Evolutionary conservation across 2,888 invertebrate genomes (phyloP), one percentile per base, ranked within the genome.

Genomic region (Luperina testacea): DNA sequence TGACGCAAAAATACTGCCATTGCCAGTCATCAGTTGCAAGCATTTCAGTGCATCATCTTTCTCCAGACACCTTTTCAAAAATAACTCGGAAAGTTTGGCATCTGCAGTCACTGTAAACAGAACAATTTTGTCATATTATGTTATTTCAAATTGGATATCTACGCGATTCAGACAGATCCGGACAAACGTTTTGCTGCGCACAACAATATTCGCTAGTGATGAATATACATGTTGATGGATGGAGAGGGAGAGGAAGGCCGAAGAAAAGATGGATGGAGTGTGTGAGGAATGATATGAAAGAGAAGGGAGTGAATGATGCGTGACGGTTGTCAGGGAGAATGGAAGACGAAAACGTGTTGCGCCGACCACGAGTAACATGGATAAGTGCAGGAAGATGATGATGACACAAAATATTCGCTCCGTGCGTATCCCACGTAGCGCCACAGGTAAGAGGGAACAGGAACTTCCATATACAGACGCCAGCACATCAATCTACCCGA

Each of bases 1-100:
- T 79, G 91, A 89, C 32, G 93, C 92, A 79, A 92, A 92, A 17
- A 93, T 84, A 57, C 90, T 91, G 6, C 92, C 93, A 17, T 91
- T 91, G 53, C 87, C 88, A 45, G 82, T 83, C 73, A 88, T 32
- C 20, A 86, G n/a, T 27, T 77, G 81, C 9, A 88, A 72, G 11
- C 89, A 83, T 42, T 88, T 87, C 59, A 90, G 71, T 0, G 90
- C 70, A 20, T 92, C 90, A 8, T 92, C 91, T 63, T 94, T 94
- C 68, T 93, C 92, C 45, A 94, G 76, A 51, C 90, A 92, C 0
- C 77, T 85, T 75, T 92, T 94, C 27, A 92, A 68, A 20, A 94
- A 67, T 1, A 88, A 45, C 24, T 93, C 92, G 0, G 89, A 90
- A 11, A 87, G 80, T 9, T 82, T 88, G 0, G 93, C 89, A 67